A percentile compares a stretch with the other conserved stretches of the same genome.
phyloP scores from a whole-genome alignment of 2,888 invertebrate species.

The Pilophorus perplexus region DNA sequence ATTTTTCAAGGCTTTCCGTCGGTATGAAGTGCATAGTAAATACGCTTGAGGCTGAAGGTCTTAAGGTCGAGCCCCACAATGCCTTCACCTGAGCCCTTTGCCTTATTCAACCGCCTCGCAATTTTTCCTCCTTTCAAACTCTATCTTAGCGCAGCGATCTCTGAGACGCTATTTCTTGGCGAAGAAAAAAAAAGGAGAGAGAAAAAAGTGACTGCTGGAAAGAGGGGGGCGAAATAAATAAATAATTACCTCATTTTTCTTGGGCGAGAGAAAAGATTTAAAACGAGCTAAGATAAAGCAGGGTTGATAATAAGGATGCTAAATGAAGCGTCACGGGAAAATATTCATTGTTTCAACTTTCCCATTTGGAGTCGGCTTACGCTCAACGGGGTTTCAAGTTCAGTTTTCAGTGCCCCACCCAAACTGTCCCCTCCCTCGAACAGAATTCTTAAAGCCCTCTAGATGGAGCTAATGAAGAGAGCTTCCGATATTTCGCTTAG shows the following conservation, averaged over 20 bases:
- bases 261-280: constrained; percentile 31
- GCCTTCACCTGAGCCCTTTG: constrained; percentile 23
- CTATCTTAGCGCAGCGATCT: constrained; percentile 28
- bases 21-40: constrained; percentile 27
- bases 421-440: not conserved
- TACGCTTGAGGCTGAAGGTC: constrained; percentile 35
- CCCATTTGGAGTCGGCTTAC: constrained; percentile 32
- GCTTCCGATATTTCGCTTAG: constrained; percentile 20
- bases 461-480: constrained; percentile 18
- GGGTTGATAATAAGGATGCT: constrained; percentile 29
- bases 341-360: constrained; percentile 34
- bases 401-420: not conserved
- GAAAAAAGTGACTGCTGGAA: no score
- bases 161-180: constrained; percentile 34
- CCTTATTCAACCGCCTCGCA: constrained; percentile 34
- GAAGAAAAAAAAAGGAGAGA: constrained; percentile 15
- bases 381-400: constrained; percentile 14
- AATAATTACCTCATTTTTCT: constrained; percentile 39
- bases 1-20: constrained; percentile 19
- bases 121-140: constrained; percentile 39
- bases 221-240: constrained; percentile 33
- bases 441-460: no score
- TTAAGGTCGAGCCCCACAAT: constrained; percentile 33
- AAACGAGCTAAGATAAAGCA: constrained; percentile 35
- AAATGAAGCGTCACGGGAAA: constrained; percentile 31